Base-by-base conservation (phyloP, 2,113 vertebrate genomes). In the Gambusia affinis region DNA sequence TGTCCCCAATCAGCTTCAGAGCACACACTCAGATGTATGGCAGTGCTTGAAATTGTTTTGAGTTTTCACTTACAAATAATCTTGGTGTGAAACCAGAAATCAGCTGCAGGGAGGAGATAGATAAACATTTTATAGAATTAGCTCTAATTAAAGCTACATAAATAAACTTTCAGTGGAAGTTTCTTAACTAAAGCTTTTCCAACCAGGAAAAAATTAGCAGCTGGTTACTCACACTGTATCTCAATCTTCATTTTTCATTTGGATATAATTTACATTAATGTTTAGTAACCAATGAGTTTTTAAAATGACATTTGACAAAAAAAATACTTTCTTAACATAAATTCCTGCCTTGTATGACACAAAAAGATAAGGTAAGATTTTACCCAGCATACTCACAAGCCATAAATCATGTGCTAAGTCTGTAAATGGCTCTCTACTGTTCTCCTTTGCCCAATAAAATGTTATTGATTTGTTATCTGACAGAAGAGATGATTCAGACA, bases 71-170 rank as follows among this genome's bases (percentile, higher is more conserved):
- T 4, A 0, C 14, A 33, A 31, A 31, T 22, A 0, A 51, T 72
- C 60, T 60, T 75, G 62, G 42, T 27, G 28, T 35, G 19, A 57
- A 67, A 17, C 33, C 17, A 78, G 31, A 75, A 65, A 78, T 42
- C 60, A 29, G 64, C 78, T 78, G 68, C 64, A 82, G 14, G 62
- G n/a, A 78, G 64, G 35, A 42, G 64, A 62, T 37, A 42, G 31
- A 37, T 44, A 44, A 47, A 62, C 15, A 17, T 76, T 28, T 74
- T 33, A 75, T 7, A 19, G 1, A 76, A 69, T 75, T 47, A 67
- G 22, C 1, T 6, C 4, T 73, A 60, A 64, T 77, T 60, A 69
- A 54, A 70, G 27, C 12, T 65, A 47, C 75, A 63, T 39, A 80
- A 75, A 75, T 66, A 39, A 67, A 30, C 44, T 65, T 8, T 12